Evolutionary conservation across 1,140 invertebrate species (phyloP), one percentile per base, ranked within the genome.

Genomic region (Drosophila nigrodunni): DNA sequence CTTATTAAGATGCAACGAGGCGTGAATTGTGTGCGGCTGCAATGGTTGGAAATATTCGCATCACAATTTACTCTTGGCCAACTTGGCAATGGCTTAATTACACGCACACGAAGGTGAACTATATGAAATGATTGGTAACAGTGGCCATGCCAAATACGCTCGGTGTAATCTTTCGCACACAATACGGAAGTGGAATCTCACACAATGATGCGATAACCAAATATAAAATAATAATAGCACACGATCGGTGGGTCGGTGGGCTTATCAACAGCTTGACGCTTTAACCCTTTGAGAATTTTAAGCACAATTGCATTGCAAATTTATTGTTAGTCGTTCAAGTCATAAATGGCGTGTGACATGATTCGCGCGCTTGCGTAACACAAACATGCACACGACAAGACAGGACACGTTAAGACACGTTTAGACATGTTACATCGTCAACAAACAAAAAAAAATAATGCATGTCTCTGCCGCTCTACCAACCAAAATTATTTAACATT

Each of bases 21-120:
- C 77, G 77, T 82, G 72, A 82, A 83, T 62, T 75, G 68, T 78
- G 65, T 78, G 77, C 68, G 46, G 61, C 68, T 64, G 73, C 44
- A 41, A 41, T n/a, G 37, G 52, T 15, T 47, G 25, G 25, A 46
- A 41, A 50, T 75, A 52, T 15, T 54, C 62, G 30, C 66, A 77
- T 64, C 41, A 21, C 72, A 61, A 69, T 64, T 62, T 62, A 50
- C 15, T 39, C 72, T 74, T 65, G 55, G 74, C 79, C 64, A 78
- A 68, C 44, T 44, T 65, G 46, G 64, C 74, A 78, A 75, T 76
- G 69, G 8, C 55, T 62, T 67, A 70, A 72, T 76, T 65, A 43
- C 70, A 41, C 10, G 41, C 49, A 70, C 69, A 30, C 25, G 25
- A 72, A 72, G 61, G 61, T 57, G 43, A 72, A 41, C 52, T 9